Conservation (phyloP, 2,797 vertebrate species). For the Ceryle rudis region DNA sequence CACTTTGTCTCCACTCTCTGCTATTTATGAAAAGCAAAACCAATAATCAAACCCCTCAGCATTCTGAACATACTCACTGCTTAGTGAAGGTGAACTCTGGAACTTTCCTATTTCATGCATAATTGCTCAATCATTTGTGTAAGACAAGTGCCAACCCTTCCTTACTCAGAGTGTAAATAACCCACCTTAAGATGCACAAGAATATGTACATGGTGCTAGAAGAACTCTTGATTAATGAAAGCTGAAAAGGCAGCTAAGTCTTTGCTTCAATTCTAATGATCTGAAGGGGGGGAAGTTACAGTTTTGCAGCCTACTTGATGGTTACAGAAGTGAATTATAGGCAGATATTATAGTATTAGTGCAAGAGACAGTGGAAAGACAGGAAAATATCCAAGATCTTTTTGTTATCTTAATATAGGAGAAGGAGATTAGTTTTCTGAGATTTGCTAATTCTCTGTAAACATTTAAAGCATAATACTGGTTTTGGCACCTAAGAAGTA, state of each 20-base stretch:
- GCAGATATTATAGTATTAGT: background rate
- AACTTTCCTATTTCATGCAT: background rate
- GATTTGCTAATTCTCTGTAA: background rate
- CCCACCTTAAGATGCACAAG: background rate
- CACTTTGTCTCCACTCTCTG: background rate
- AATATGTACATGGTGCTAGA: background rate
- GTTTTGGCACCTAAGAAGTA: background rate
- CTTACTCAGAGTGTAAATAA: background rate
- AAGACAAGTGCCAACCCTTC: background rate
- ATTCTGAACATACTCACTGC: background rate
- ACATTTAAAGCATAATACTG: background rate
- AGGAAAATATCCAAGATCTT: background rate
- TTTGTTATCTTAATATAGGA: background rate
- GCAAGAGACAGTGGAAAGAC: background rate
- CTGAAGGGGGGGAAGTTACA: accelerated
- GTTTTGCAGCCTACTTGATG: background rate
- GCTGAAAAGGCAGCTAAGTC: background rate
- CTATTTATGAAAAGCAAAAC: background rate
- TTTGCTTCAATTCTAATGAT: background rate
- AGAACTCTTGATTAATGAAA: background rate
- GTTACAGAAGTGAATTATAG: background rate
- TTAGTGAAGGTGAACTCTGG: background rate
- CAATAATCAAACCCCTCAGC: background rate
- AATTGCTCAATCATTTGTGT: background rate
- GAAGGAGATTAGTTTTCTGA: background rate